Percentiles rank a stretch among this genome's conserved stretches.
phyloP scores from a whole-genome alignment of 2,888 invertebrate species.

The Volucella zonaria region DNA sequence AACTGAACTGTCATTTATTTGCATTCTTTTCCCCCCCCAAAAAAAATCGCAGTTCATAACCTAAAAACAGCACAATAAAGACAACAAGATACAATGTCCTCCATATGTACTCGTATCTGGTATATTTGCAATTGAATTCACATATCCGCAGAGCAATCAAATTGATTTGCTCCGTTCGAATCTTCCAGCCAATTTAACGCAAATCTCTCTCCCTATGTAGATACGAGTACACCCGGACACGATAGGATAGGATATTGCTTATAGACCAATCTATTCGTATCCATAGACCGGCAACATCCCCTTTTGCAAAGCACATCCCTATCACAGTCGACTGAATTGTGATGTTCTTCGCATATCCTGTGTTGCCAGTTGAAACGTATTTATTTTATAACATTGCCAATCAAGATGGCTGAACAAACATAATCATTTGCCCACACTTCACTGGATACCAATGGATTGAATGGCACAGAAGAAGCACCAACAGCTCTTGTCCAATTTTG shows the following conservation, averaged over 20 bases:
- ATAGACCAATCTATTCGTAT: slow-evolving; percentile 28
- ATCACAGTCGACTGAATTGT: slow-evolving; percentile 53
- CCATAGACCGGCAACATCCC: slow-evolving; percentile 23
- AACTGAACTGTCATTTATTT: slow-evolving; percentile 1
- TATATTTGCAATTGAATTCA: slow-evolving; percentile 68
- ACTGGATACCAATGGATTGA: slow-evolving; percentile 37
- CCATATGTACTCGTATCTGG: slow-evolving; percentile 35
- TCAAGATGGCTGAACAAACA: slow-evolving; percentile 83
- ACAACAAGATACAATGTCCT: slow-evolving; percentile 59
- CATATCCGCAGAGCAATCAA: slow-evolving; percentile 63
- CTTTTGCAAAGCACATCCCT: slow-evolving; percentile 53
- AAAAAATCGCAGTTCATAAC: background rate
- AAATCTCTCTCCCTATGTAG: slow-evolving; percentile 49
- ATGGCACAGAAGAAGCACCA: slow-evolving; percentile 24
- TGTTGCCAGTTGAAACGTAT: slow-evolving; percentile 76
- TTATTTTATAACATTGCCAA: slow-evolving; percentile 83
- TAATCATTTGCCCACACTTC: slow-evolving; percentile 78
- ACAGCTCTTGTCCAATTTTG: slow-evolving; percentile 32
- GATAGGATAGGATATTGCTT: slow-evolving; percentile 46
- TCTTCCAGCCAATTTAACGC: slow-evolving; percentile 73
- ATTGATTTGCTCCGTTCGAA: slow-evolving; percentile 71
- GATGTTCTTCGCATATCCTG: slow-evolving; percentile 66
- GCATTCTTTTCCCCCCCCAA: slow-evolving; percentile 23
- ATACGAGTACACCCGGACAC: too few relatives aligned
- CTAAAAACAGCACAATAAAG: slow-evolving; percentile 32